phyloP scores from a whole-genome alignment of 2,113 vertebrate species.

The Corvus cornix region DNA sequence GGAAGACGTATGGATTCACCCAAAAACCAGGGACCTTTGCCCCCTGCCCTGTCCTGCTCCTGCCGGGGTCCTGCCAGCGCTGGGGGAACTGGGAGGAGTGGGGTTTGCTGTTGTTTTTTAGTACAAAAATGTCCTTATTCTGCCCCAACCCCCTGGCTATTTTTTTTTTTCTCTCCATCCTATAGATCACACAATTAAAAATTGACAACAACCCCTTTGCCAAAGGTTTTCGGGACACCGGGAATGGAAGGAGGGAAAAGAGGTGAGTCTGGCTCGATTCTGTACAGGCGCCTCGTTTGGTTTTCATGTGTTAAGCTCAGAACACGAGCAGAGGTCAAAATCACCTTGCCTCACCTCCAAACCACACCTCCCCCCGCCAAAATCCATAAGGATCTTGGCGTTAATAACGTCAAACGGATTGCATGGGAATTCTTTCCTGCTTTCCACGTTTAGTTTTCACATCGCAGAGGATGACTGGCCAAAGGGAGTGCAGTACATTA shows the following conservation, averaged over 20 bases:
- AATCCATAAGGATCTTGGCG: neutral
- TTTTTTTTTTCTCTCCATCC: neutral
- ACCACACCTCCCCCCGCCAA: neutral
- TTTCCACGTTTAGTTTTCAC: neutral
- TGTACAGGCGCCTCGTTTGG: accelerated
- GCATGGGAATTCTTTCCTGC: neutral
- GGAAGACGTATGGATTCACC: neutral
- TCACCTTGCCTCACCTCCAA: neutral
- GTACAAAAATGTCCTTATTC: neutral
- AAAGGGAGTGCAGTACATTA: neutral
- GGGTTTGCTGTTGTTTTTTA: neutral
- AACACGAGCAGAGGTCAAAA: neutral
- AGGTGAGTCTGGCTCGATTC: slow-evolving; percentile 77
- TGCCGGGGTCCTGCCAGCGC: accelerated
- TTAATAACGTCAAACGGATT: neutral
- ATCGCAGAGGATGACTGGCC: neutral
- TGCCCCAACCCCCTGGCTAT: neutral
- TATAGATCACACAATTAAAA: slow-evolving; percentile 97
- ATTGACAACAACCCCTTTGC: slow-evolving; percentile 99
- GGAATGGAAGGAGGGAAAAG: slow-evolving; percentile 96
- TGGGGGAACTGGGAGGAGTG: neutral
- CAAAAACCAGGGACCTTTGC: neutral
- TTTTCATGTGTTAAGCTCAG: neutral
- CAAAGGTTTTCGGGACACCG: slow-evolving; percentile 98
- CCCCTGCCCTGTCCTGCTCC: neutral